Conservation (phyloP, 1,140 invertebrate genomes). For the Zelostemma sp. region DNA sequence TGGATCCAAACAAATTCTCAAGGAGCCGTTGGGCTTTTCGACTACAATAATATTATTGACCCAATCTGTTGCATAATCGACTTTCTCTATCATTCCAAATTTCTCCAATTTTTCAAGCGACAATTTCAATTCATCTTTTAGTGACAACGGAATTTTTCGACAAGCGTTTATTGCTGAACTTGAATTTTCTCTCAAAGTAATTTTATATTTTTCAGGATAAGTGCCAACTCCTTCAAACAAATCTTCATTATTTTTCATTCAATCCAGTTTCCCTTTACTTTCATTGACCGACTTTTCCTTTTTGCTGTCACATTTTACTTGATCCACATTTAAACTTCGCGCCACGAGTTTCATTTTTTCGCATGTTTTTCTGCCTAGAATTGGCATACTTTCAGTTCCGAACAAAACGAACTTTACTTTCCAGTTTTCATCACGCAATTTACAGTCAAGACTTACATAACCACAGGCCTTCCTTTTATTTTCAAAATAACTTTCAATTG, state of each 20-base stretch:
- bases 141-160: conserved; percentile 2
- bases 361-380: too few species aligned
- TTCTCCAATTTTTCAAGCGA: neutral
- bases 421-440: too few species aligned
- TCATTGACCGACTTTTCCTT: too few species aligned
- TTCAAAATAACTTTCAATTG: too few species aligned
- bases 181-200: conserved; percentile 11
- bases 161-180: conserved; percentile 3
- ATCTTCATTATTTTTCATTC: neutral
- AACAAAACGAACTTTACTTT: too few species aligned
- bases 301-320: too few species aligned
- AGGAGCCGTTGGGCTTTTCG: conserved; percentile 61
- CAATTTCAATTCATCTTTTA: conserved; percentile 6
- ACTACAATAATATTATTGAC: conserved; percentile 64
- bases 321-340: too few species aligned
- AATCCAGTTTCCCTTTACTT: too few species aligned
- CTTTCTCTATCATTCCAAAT: conserved; percentile 3
- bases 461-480: too few species aligned
- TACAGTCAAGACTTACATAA: too few species aligned
- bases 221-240: conserved; percentile 8
- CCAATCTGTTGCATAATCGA: conserved; percentile 47
- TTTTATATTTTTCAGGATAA: conserved; percentile 12
- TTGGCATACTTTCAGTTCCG: too few species aligned
- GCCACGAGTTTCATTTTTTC: too few species aligned
- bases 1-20: conserved; percentile 71